A percentile compares a stretch with the other conserved stretches of the same genome.
phyloP scores from a whole-genome alignment of 64 coral and sea anemone species.

The Anthopleura sola region DNA sequence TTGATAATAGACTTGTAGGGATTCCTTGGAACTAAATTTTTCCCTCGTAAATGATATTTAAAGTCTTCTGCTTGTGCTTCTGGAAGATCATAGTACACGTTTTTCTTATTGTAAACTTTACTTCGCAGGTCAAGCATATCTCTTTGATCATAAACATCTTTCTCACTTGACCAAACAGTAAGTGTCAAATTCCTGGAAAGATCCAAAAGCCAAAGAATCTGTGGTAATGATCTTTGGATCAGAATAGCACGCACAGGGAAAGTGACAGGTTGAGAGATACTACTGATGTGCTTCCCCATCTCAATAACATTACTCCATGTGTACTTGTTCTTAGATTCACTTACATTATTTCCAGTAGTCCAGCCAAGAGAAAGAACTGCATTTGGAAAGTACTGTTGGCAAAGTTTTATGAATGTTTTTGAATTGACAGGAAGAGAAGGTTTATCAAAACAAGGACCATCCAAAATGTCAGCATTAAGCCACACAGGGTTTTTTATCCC shows the following conservation, averaged over 20 bases:
- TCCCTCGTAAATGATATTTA: slow-evolving; percentile 23
- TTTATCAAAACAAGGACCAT: slow-evolving; percentile 55
- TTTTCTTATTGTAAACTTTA: slow-evolving; percentile 43
- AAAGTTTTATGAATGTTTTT: slow-evolving; percentile 41
- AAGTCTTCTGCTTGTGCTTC: slow-evolving; percentile 48
- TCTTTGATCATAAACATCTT: slow-evolving; percentile 35
- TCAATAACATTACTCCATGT: slow-evolving; percentile 62
- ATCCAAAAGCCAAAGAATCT: slow-evolving; percentile 72
- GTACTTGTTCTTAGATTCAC: slow-evolving; percentile 25
- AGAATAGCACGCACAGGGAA: slow-evolving; percentile 64
- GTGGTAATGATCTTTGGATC: slow-evolving; percentile 43
- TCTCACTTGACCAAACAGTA: slow-evolving; percentile 55
- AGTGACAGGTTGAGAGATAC: slow-evolving; percentile 51
- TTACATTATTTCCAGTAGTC: slow-evolving; percentile 40
- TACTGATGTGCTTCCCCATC: slow-evolving; percentile 44
- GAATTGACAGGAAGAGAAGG: slow-evolving; percentile 42
- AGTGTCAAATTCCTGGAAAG: slow-evolving; percentile 58
- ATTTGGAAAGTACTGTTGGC: slow-evolving; percentile 45
- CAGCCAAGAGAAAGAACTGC: slow-evolving; percentile 67
- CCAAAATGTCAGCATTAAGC: slow-evolving; percentile 74
- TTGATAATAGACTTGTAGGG: background rate
- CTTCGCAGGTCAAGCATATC: slow-evolving; percentile 37
- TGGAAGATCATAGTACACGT: slow-evolving; percentile 84
- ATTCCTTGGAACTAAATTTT: background rate
- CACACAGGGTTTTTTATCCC: slow-evolving; percentile 42